Base-by-base conservation (phyloP, 2,888 invertebrate genomes). In the Phengaris arion region DNA sequence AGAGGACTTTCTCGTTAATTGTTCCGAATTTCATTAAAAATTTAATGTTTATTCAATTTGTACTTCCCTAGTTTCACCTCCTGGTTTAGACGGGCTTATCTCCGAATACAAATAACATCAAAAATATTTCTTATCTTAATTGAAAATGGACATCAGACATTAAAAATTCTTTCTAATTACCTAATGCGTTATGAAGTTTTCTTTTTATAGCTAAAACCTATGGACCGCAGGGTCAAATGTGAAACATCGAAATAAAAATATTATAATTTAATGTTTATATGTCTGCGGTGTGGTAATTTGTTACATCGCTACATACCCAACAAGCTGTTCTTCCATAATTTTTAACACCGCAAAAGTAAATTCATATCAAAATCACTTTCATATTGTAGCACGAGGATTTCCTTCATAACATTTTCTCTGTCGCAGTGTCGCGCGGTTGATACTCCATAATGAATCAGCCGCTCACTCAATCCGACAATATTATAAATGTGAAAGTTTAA, bases 11-110 rank as follows among this genome's bases (percentile, higher is more conserved):
- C 64, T 64, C 35, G 64, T 69, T 69, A 69, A 69, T 69, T 69
- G 69, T 48, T 69, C n/a, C 46, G 22, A 69, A 69, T 69, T 69
- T 69, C 46, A 69, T 69, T 69, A 64, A 64, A 64, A 64, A 64
- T 64, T 64, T 64, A 64, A 64, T 64, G 64, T 64, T 64, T 64
- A 64, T 64, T 64, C 64, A 64, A 64, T 64, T 64, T 64, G 35
- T 64, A 12, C 64, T 35, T 64, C 64, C 35, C 64, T 64, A 45
- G 64, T 64, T 64, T 35, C 64, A 10, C 22, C 64, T 35, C 12
- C 35, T 12, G 64, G 12, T 13, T 64, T 45, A 64, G 64, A 64
- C 64, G 9, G 59, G 64, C 64, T 64, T 15, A 52, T 52, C 12
- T 0, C 48, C 48, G 48, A 48, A 48, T 48, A 15, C 10, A 59